Percentiles rank a stretch among this genome's conserved stretches.
These are phyloP conservation scores for Proctacanthus coquilletti DNA, from an alignment of 1,140 invertebrate species.

Conservation along the genomic window DNA sequence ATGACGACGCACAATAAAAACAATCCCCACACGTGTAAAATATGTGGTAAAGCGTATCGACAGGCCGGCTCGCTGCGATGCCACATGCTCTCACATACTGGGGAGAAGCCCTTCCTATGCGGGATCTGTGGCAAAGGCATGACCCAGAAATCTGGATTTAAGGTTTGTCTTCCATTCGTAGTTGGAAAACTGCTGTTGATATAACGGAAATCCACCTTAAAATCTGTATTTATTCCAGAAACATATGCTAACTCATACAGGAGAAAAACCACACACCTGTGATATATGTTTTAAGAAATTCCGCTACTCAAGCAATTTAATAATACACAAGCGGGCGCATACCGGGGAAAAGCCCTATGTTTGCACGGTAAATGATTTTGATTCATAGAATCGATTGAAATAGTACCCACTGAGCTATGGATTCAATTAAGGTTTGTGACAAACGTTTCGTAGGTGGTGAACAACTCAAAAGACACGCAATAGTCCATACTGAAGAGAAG, in stretches of 20 bases:
- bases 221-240: slow-evolving; percentile 8
- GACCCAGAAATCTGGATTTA: slow-evolving; percentile 27
- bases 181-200: neutral
- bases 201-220: neutral
- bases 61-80: slow-evolving; percentile 23
- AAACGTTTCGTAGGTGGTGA: slow-evolving; percentile 32
- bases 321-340: slow-evolving; percentile 40
- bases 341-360: slow-evolving; percentile 56
- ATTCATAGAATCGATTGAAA: slow-evolving; percentile 8
- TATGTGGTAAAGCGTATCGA: slow-evolving; percentile 25
- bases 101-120: slow-evolving; percentile 24
- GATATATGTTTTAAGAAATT: slow-evolving; percentile 21
- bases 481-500: slow-evolving; percentile 10
- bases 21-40: slow-evolving; percentile 14
- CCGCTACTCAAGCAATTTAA: slow-evolving; percentile 26
- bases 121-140: slow-evolving; percentile 26
- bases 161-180: slow-evolving; percentile 7
- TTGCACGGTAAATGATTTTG: slow-evolving; percentile 35
- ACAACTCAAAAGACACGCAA: slow-evolving; percentile 14
- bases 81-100: slow-evolving; percentile 25
- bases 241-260: slow-evolving; percentile 26
- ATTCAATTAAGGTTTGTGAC: slow-evolving; percentile 32
- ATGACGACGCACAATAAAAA: slow-evolving; percentile 17
- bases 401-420: slow-evolving; percentile 13
- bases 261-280: slow-evolving; percentile 23